Conservation (phyloP, 2,888 invertebrate species). For the Adineta ricciae region DNA sequence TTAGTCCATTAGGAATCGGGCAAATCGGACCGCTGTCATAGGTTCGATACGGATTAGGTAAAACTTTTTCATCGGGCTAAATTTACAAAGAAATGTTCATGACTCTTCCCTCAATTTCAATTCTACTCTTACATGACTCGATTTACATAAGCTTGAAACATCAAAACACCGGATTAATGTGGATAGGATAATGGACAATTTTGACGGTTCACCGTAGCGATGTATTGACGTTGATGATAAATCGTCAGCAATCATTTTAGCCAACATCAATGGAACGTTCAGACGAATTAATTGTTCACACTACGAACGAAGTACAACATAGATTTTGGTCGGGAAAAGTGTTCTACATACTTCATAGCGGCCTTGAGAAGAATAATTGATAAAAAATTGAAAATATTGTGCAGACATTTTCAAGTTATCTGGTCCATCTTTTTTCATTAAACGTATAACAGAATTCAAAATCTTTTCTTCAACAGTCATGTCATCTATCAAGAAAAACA, state of each 20-base stretch:
- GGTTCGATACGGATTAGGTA: neutral
- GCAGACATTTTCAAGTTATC: conserved; percentile 49
- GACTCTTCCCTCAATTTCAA: too few species aligned
- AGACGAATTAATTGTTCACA: conserved; percentile 27
- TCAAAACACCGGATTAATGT: conserved; percentile 82
- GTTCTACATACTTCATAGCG: conserved; percentile 58
- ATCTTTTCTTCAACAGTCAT: neutral
- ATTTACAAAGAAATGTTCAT: neutral
- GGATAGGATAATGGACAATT: conserved; percentile 81
- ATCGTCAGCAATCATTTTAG: conserved; percentile 21
- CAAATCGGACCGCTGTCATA: neutral
- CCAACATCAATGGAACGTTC: conserved; percentile 24
- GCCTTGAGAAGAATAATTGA: conserved; percentile 74
- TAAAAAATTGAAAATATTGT: conserved; percentile 84
- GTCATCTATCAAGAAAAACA: neutral
- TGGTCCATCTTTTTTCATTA: neutral
- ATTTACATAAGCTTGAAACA: conserved; percentile 58
- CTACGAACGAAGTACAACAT: neutral
- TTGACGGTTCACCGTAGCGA: conserved; percentile 86
- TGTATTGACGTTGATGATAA: neutral
- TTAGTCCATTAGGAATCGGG: neutral
- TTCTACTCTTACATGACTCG: conserved; percentile 37
- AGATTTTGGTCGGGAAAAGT: too few species aligned
- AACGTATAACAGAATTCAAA: neutral
- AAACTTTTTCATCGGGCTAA: neutral